Percentiles rank a stretch among this genome's conserved stretches.
Evolutionary conservation across 2,113 vertebrate species (phyloP).

Genomic region (Trichomycterus rosablanca): DNA sequence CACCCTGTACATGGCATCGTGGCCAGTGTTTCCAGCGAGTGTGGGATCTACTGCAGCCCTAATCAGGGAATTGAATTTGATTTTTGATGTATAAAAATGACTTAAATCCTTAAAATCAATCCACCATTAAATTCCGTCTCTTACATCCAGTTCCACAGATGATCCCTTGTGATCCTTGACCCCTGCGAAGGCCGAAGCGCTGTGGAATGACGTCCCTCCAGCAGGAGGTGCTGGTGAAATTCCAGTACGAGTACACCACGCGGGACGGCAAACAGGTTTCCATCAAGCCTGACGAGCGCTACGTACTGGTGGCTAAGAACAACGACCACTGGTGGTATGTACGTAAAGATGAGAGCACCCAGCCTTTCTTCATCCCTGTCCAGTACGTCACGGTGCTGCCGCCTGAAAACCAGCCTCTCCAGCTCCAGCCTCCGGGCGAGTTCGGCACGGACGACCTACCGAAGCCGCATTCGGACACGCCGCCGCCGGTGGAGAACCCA

Average conservation of each 20-base stretch:
- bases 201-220: constrained; percentile 51
- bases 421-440: not conserved
- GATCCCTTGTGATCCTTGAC: constrained; percentile 19
- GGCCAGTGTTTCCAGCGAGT: no score
- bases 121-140: no score
- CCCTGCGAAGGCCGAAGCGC: not conserved
- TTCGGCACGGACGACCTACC: not conserved
- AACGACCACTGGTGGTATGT: constrained; percentile 93
- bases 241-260: constrained; percentile 76
- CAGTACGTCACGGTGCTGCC: constrained; percentile 79
- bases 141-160: constrained; percentile 29
- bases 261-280: constrained; percentile 75
- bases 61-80: no score
- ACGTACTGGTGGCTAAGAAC: constrained; percentile 77
- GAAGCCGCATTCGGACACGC: not conserved
- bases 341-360: constrained; percentile 60
- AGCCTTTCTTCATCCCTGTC: constrained; percentile 84
- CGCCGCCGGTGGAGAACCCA: not conserved
- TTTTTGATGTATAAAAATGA: no score
- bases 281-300: constrained; percentile 83
- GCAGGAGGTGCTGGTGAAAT: constrained; percentile 77
- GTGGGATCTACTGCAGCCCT: no score
- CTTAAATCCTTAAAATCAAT: no score
- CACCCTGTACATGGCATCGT: no score
- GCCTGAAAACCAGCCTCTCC: not conserved